Evolutionary conservation across 2,888 invertebrate species (phyloP).

Genomic region (Zaprionus obscuricornis): DNA sequence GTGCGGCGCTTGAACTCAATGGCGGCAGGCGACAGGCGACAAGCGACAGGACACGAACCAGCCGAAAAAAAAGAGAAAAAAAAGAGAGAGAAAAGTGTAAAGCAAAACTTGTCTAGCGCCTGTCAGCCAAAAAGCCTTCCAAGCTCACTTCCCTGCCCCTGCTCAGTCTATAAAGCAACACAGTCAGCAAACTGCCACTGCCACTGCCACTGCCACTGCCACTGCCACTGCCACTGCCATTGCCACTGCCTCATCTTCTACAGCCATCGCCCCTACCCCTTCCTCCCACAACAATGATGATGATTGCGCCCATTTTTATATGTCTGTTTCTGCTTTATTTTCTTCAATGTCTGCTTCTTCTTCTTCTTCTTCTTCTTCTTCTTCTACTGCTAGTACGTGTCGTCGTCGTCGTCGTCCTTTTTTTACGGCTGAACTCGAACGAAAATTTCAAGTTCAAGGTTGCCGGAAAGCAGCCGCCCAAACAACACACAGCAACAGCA

Average conservation of each 20-base stretch:
- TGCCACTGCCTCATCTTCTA: neutral
- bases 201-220: neutral
- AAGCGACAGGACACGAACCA: slow-evolving; percentile 54
- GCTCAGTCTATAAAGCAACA: no score
- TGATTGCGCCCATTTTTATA: slow-evolving; percentile 51
- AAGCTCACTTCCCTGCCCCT: neutral
- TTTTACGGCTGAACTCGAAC: slow-evolving; percentile 64
- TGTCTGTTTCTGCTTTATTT: slow-evolving; percentile 39
- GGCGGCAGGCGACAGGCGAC: neutral
- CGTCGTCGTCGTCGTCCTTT: no score
- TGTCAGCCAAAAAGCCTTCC: slow-evolving; percentile 12
- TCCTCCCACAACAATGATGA: slow-evolving; percentile 31
- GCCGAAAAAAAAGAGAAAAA: slow-evolving; percentile 18
- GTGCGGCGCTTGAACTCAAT: slow-evolving; percentile 64
- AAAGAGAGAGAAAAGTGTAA: slow-evolving; percentile 4
- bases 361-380: slow-evolving; percentile 9
- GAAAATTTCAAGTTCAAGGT: slow-evolving; percentile 82
- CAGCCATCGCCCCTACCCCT: neutral
- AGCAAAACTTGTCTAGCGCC: slow-evolving; percentile 34
- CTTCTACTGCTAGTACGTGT: no score
- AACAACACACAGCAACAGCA: slow-evolving; percentile 17
- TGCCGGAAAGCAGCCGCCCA: slow-evolving; percentile 67
- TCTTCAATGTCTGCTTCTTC: neutral
- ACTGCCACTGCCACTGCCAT: neutral
- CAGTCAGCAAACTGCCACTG: neutral